Evolutionary conservation across 2,797 vertebrate genomes (phyloP), one percentile per base, ranked within the genome.

Genomic region (Arnoldichthys spilopterus): DNA sequence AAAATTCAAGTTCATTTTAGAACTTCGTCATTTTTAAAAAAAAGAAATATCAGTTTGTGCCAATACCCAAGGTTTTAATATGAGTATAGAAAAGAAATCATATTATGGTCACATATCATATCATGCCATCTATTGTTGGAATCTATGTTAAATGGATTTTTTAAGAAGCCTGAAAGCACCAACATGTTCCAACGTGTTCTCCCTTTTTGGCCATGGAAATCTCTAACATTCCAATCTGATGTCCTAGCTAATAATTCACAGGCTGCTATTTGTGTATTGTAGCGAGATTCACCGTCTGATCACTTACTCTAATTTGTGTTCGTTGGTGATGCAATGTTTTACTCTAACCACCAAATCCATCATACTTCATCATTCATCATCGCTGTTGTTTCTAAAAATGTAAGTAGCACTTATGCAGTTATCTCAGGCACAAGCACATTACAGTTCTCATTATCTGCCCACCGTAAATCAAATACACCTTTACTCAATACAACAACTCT

Each of bases 211-310:
- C 12, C 43, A 72, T 26, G 15, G 51, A 71, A 20, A 6, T 37
- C 1, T 53, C 49, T 12, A 9, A 59, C 24, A 16, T 58, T 43
- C n/a, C 53, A 59, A 18, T 68, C 12, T 47, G 43, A 4, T 58
- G 6, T 0, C 8, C 26, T 62, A 6, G 11, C 20, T 62, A 30
- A 40, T 47, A 62, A 47, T 54, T 28, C 11, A 59, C 8, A 51
- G 13, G 45, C 16, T 51, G 45, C 43, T 74, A 63, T 74, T 63
- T 74, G 43, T 28, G 32, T 63, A 59, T 18, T 59, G 22, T 30
- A 13, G 20, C 4, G 13, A 62, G 26, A 28, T 26, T 12, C 34
- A 67, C 40, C 40, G 6, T 67, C 64, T 67, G 64, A 37, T 47
- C 22, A 24, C 22, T 47, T 18, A 37, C 62, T 43, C n/a, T 26